A percentile compares a stretch with the other conserved stretches of the same genome.
Conservation (phyloP, 1,140 invertebrate species). For the Drosophila elegans region DNA sequence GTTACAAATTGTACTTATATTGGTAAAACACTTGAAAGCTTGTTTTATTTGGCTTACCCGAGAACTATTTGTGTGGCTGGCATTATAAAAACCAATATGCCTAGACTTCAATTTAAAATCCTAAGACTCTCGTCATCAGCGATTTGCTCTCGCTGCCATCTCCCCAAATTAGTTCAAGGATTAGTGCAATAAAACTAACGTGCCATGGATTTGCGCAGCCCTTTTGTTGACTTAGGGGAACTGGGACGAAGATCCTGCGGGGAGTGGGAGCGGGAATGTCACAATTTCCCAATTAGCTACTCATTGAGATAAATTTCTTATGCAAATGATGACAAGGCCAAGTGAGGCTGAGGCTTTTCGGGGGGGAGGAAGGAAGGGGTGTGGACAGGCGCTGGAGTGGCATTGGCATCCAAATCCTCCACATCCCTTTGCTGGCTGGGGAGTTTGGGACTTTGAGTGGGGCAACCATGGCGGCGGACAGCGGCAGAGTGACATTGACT, state of each 20-base stretch:
- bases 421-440: conserved; percentile 41
- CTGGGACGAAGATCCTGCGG: background rate
- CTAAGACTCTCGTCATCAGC: conserved; percentile 32
- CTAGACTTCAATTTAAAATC: conserved; percentile 53
- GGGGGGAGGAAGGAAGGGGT: background rate
- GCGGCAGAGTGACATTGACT: conserved; percentile 70
- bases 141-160: conserved; percentile 9
- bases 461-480: conserved; percentile 28
- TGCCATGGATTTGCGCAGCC: conserved; percentile 65
- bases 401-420: conserved; percentile 55
- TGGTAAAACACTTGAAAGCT: no score
- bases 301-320: conserved; percentile 83
- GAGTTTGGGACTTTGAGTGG: conserved; percentile 60
- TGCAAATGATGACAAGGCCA: conserved; percentile 82
- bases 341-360: conserved; percentile 25
- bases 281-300: conserved; percentile 82
- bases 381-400: conserved; percentile 61
- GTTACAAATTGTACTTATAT: no score
- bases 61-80: background rate
- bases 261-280: conserved; percentile 49
- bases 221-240: conserved; percentile 63
- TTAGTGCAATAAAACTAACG: conserved; percentile 79
- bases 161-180: conserved; percentile 78
- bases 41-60: background rate
- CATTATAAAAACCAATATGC: conserved; percentile 51